Conservation (phyloP, 2,113 vertebrate genomes). For the Pristiophorus japonicus region DNA sequence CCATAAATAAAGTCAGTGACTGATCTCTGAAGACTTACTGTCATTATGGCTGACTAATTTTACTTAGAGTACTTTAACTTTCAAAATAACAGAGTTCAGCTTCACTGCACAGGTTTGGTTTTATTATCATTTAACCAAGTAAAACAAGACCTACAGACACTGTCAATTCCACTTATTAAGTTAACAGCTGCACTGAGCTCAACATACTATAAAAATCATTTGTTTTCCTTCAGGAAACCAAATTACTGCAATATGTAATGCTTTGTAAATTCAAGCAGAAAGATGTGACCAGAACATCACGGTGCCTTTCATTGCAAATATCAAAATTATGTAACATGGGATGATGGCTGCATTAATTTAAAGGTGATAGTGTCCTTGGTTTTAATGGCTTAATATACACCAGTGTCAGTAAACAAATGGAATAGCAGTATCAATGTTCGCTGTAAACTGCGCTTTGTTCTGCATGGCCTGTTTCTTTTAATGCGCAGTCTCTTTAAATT, state of each 20-base stretch:
- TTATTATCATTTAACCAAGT: slow-evolving; percentile 30
- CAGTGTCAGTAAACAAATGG: background rate
- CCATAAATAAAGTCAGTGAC: background rate
- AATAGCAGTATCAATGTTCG: no score
- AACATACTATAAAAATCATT: slow-evolving; percentile 15
- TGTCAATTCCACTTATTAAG: slow-evolving; percentile 24
- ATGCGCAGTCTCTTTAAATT: no score
- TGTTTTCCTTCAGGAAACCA: slow-evolving; percentile 20
- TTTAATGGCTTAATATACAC: background rate
- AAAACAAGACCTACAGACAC: slow-evolving; percentile 21
- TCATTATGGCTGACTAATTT: slow-evolving; percentile 9
- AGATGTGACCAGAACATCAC: background rate
- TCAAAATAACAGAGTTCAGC: slow-evolving; percentile 7
- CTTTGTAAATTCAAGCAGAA: slow-evolving; percentile 26
- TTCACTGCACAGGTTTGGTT: slow-evolving; percentile 28
- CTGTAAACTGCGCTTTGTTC: no score
- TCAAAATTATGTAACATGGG: background rate
- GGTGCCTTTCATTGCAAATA: background rate
- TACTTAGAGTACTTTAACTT: background rate
- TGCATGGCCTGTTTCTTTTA: no score
- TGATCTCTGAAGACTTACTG: slow-evolving; percentile 1
- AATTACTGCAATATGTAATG: slow-evolving; percentile 21
- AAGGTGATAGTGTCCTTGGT: background rate
- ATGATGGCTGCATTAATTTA: slow-evolving; percentile 1
- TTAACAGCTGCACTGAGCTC: background rate